Conservation (phyloP, 2,888 invertebrate genomes). For the Protophormia terraenovae region DNA sequence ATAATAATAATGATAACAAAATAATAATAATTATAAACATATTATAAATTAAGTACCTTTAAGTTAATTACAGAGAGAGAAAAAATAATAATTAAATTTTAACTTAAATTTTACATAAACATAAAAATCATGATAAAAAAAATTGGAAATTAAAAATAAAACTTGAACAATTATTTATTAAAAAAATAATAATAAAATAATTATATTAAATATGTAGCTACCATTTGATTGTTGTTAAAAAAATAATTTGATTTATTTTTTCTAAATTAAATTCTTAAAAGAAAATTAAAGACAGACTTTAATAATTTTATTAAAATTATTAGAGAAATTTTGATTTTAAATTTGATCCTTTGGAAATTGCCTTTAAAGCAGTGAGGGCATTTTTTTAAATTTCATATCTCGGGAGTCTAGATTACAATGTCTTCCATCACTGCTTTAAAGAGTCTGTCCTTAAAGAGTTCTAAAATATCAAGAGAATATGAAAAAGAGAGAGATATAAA, state of each 20-base stretch:
- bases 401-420: too few relatives aligned
- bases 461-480: background rate
- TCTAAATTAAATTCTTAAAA: too few relatives aligned
- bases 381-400: too few relatives aligned
- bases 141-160: background rate
- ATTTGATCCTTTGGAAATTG: too few relatives aligned
- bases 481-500: background rate
- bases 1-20: slow-evolving; percentile 20
- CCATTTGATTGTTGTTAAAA: slow-evolving; percentile 2
- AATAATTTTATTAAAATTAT: too few relatives aligned
- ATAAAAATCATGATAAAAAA: slow-evolving; percentile 1
- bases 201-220: slow-evolving; percentile 5
- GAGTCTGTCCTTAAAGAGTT: background rate
- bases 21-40: slow-evolving; percentile 6
- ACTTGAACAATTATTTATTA: background rate
- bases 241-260: too few relatives aligned
- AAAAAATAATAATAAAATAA: background rate
- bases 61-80: background rate
- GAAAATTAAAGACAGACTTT: too few relatives aligned
- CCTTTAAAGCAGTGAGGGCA: too few relatives aligned
- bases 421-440: too few relatives aligned
- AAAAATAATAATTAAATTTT: slow-evolving; percentile 33
- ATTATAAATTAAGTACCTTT: slow-evolving; percentile 11
- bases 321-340: too few relatives aligned
- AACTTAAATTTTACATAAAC: slow-evolving; percentile 1